Evolutionary conservation across 2,888 invertebrate species (phyloP).

Genomic region (Dendrolimus pini): DNA sequence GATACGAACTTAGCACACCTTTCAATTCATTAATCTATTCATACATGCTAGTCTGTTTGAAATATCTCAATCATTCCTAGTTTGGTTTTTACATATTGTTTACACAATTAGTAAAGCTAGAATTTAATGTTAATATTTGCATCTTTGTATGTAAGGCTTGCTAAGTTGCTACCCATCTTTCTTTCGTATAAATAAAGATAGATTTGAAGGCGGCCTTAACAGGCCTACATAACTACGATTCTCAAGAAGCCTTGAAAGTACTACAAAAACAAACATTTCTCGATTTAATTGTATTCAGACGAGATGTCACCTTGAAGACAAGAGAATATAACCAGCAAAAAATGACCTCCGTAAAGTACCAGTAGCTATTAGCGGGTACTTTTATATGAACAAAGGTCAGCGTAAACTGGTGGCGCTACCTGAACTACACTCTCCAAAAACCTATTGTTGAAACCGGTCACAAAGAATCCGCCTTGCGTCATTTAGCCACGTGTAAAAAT

Average conservation of each 20-base stretch:
- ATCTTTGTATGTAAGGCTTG: too few species aligned
- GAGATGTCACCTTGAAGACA: constrained; percentile 64
- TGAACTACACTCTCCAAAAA: constrained; percentile 55
- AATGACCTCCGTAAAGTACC: constrained; percentile 26
- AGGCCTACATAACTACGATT: background rate
- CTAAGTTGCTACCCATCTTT: too few species aligned
- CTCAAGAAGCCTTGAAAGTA: constrained; percentile 56
- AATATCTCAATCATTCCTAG: too few species aligned
- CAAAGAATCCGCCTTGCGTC: constrained; percentile 62
- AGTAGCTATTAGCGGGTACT: background rate
- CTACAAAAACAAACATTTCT: constrained; percentile 59
- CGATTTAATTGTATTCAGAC: constrained; percentile 58
- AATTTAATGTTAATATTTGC: too few species aligned
- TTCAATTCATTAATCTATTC: too few species aligned
- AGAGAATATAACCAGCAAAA: constrained; percentile 41
- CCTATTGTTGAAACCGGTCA: constrained; percentile 62
- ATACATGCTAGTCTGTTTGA: too few species aligned
- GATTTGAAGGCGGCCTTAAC: too few species aligned
- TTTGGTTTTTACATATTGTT: too few species aligned
- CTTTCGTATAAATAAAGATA: too few species aligned
- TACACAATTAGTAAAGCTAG: too few species aligned
- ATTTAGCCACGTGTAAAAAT: constrained; percentile 68
- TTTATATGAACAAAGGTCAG: constrained; percentile 29
- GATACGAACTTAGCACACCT: too few species aligned
- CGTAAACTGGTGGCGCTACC: constrained; percentile 53